phyloP scores from a whole-genome alignment of 1,140 invertebrate species.

The Maniola jurtina region DNA sequence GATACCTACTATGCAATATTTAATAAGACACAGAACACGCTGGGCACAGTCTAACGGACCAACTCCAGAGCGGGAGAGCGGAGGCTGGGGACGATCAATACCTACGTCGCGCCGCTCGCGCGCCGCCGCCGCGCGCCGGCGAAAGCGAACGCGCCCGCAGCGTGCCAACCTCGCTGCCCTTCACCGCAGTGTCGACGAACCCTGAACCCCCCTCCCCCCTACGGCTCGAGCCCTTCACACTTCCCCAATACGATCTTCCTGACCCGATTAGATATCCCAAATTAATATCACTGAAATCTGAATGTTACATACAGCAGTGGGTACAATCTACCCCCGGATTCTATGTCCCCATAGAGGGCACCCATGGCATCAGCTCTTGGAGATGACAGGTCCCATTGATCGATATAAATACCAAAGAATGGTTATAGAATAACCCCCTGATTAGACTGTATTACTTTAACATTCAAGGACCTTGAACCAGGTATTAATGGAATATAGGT shows the following conservation, averaged over 20 bases:
- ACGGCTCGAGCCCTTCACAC: constrained; percentile 44
- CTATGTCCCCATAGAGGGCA: no score
- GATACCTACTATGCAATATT: constrained; percentile 25
- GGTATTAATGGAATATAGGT: no score
- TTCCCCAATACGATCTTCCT: constrained; percentile 55
- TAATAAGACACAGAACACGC: constrained; percentile 30
- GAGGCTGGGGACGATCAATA: constrained; percentile 61
- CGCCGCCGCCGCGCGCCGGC: constrained; percentile 48
- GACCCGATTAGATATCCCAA: constrained; percentile 68
- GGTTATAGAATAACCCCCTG: no score
- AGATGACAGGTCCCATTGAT: no score
- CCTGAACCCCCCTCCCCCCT: constrained; percentile 37
- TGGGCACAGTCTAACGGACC: constrained; percentile 23
- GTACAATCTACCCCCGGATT: no score
- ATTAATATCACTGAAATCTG: constrained; percentile 30
- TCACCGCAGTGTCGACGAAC: constrained; percentile 72
- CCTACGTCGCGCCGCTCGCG: constrained; percentile 29
- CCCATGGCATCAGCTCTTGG: no score
- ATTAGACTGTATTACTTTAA: no score
- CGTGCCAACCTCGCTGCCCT: constrained; percentile 65
- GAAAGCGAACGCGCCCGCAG: constrained; percentile 72
- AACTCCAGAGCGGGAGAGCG: constrained; percentile 39
- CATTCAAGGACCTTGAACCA: no score
- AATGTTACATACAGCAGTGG: no score
- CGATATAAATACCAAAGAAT: no score